Conservation (phyloP, 1,140 invertebrate genomes). For the Drosophila setifemur region DNA sequence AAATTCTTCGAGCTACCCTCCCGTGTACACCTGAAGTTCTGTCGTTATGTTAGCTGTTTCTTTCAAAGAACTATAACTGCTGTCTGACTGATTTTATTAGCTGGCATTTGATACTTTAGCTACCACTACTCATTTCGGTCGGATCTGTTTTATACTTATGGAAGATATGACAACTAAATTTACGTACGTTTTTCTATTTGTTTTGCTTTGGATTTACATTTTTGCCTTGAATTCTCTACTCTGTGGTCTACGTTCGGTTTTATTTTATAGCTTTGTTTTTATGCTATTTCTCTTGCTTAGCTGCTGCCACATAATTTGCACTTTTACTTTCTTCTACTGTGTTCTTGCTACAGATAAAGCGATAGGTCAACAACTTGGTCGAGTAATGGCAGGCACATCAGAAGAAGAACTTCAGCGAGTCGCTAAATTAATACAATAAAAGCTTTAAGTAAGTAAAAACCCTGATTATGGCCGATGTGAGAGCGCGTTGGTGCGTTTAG, state of each 20-base stretch:
- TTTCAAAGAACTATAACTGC: conserved; percentile 42
- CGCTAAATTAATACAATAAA: not conserved
- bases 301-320: conserved; percentile 62
- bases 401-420: not conserved
- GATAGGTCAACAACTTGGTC: conserved; percentile 51
- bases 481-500: too few relatives aligned
- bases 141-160: not conserved
- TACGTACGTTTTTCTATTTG: conserved; percentile 41
- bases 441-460: not conserved
- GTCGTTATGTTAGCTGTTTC: conserved; percentile 2
- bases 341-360: not conserved
- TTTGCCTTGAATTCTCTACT: conserved; percentile 26
- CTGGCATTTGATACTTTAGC: conserved; percentile 34
- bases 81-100: conserved; percentile 65
- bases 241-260: conserved; percentile 11
- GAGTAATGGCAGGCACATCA: conserved; percentile 21
- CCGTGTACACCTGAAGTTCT: not conserved
- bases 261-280: conserved; percentile 75
- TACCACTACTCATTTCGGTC: not conserved
- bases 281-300: conserved; percentile 54
- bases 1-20: not conserved
- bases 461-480: too few relatives aligned
- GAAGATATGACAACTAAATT: conserved; percentile 49
- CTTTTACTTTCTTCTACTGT: conserved; percentile 34
- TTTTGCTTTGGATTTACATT: conserved; percentile 53